phyloP scores from a whole-genome alignment of 2,113 vertebrate species.

The Motacilla tschutschensis region DNA sequence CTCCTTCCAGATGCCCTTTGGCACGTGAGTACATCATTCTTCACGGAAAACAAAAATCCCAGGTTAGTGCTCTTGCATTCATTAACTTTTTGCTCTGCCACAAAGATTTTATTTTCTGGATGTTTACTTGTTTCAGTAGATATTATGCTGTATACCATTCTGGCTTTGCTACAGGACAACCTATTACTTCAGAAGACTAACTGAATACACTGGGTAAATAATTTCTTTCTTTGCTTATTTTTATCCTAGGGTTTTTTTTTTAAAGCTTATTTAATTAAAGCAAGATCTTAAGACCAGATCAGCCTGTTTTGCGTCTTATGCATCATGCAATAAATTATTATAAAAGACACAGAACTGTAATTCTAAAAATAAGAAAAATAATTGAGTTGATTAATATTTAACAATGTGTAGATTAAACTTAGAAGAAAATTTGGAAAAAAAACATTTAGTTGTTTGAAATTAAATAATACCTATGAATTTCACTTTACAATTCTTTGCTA shows the following conservation, averaged over 20 bases:
- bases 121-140: neutral
- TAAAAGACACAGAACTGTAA: neutral
- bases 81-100: conserved; percentile 39
- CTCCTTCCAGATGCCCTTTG: conserved; percentile 35
- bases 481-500: neutral
- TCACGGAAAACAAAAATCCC: neutral
- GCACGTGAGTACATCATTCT: neutral
- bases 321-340: neutral
- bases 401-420: neutral
- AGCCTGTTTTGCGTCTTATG: neutral
- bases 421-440: neutral
- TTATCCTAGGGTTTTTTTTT: neutral
- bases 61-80: conserved; percentile 40
- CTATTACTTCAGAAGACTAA: neutral
- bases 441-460: neutral
- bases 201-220: neutral
- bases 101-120: neutral
- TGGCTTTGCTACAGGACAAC: neutral
- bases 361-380: neutral
- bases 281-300: neutral
- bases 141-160: neutral
- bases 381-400: neutral
- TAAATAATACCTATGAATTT: neutral
- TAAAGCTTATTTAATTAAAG: neutral
- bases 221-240: neutral